A percentile compares a stretch with the other conserved stretches of the same genome.
phyloP scores from a whole-genome alignment of 2,888 invertebrate genomes.

The Neocrepidodera transversa region DNA sequence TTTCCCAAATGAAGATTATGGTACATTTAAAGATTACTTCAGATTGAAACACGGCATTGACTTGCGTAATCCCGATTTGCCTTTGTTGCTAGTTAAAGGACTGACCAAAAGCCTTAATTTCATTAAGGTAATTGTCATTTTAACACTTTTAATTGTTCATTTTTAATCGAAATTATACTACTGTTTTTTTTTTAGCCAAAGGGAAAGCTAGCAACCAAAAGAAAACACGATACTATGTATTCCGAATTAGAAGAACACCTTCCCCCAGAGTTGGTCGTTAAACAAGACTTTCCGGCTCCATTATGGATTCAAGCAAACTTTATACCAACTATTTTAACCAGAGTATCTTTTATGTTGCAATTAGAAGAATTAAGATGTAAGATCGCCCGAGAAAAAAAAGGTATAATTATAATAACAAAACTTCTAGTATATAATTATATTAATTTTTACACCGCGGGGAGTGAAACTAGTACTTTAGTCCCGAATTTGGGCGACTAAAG shows the following conservation, averaged over 20 bases:
- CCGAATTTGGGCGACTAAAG: too few species aligned
- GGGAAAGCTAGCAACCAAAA: conserved; percentile 53
- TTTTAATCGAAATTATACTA: neutral
- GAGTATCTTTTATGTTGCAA: conserved; percentile 72
- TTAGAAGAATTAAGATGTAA: conserved; percentile 74
- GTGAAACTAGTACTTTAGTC: too few species aligned
- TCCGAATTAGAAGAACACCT: conserved; percentile 73
- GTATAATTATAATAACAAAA: neutral
- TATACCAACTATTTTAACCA: conserved; percentile 84
- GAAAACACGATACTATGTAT: conserved; percentile 58
- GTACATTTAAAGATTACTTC: conserved; percentile 79
- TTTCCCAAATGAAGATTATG: conserved; percentile 70
- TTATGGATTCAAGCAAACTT: conserved; percentile 87
- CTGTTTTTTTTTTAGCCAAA: conserved; percentile 59
- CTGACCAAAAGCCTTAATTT: conserved; percentile 68
- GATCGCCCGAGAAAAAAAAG: conserved; percentile 63
- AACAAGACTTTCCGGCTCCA: conserved; percentile 72
- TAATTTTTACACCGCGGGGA: neutral
- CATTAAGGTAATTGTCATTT: conserved; percentile 55
- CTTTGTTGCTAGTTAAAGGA: conserved; percentile 81
- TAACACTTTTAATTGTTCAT: too few species aligned
- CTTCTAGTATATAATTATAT: neutral
- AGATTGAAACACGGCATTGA: conserved; percentile 72
- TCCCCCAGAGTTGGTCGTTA: conserved; percentile 87
- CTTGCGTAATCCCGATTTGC: conserved; percentile 72